Evolutionary conservation across 2,888 invertebrate genomes (phyloP).

Genomic region (Chorisops tibialis): DNA sequence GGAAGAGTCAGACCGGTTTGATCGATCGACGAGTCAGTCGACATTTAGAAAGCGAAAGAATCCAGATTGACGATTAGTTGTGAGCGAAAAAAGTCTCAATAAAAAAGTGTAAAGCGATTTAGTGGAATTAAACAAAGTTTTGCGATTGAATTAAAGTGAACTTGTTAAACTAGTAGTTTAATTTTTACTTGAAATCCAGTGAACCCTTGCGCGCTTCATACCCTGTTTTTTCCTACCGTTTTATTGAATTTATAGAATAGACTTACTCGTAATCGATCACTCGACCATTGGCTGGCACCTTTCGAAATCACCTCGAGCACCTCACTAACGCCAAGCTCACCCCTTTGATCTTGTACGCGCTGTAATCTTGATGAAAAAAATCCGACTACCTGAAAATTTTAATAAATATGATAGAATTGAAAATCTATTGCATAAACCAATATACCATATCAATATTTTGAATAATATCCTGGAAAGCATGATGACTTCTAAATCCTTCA

Average conservation of each 20-base stretch:
- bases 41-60: too few relatives aligned
- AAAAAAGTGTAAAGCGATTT: too few relatives aligned
- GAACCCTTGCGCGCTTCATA: slow-evolving; percentile 5
- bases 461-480: slow-evolving; percentile 87
- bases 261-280: slow-evolving; percentile 83
- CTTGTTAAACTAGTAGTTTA: too few relatives aligned
- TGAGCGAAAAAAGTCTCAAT: too few relatives aligned
- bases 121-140: too few relatives aligned
- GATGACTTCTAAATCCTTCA: slow-evolving; percentile 79
- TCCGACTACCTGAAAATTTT: slow-evolving; percentile 59
- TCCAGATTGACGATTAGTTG: too few relatives aligned
- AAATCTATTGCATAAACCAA: not conserved
- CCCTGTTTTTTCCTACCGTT: not conserved
- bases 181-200: too few relatives aligned
- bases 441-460: slow-evolving; percentile 90
- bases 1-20: too few relatives aligned
- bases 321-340: slow-evolving; percentile 79
- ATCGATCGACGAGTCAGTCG: too few relatives aligned
- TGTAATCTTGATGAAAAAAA: slow-evolving; percentile 62
- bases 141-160: too few relatives aligned
- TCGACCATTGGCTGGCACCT: slow-evolving; percentile 90
- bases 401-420: too few relatives aligned
- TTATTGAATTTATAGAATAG: too few relatives aligned
- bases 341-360: slow-evolving; percentile 61
- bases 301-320: slow-evolving; percentile 86